Base-by-base conservation (phyloP, 2,888 invertebrate species). In the Lydus trimaculatus region DNA sequence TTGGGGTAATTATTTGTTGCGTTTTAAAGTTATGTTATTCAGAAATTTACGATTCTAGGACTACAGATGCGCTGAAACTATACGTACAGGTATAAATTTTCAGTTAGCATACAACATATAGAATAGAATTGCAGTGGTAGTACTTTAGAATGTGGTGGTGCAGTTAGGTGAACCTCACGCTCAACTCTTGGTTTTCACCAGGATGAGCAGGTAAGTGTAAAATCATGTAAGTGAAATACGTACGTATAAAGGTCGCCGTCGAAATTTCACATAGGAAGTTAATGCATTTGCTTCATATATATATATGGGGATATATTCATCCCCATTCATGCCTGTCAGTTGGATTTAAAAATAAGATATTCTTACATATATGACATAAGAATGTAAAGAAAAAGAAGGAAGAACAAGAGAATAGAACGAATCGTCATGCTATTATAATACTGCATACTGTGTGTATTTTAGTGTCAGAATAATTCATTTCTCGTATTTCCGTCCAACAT, bases 391-490 rank as follows among this genome's bases (percentile, higher is more conserved):
- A 43, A 11, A 43, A 43, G 7, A 43, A 43, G 17, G 13, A 43
- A n/a, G 17, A 17, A 43, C 5, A 43, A 43, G 17, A 17, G 36
- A 36, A 36, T 11, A 43, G 43, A 52, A 23, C 2, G 9, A 52
- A 52, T 11, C n/a, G 8, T 11, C 48, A 52, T 3, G 62, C 67
- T 48, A 59, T 58, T 65, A 70, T 67, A 70, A 67, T 70, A 58
- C 67, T 59, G 23, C 20, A n/a, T 43, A 52, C 61, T 31, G 62
- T 69, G 71, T 71, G 65, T 71, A 67, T 56, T 76, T 78, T 71
- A 75, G 75, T 74, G 78, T 76, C 77, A 67, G 78, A 79, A 79
- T 78, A 78, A 80, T 79, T 77, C 78, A 77, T 79, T 77, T 75
- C 76, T 72, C 74, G 72, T 73, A 76, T 72, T 75, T 72, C 77